Conservation (phyloP, 1,140 invertebrate species). For the Philopotamus ludificatus region DNA sequence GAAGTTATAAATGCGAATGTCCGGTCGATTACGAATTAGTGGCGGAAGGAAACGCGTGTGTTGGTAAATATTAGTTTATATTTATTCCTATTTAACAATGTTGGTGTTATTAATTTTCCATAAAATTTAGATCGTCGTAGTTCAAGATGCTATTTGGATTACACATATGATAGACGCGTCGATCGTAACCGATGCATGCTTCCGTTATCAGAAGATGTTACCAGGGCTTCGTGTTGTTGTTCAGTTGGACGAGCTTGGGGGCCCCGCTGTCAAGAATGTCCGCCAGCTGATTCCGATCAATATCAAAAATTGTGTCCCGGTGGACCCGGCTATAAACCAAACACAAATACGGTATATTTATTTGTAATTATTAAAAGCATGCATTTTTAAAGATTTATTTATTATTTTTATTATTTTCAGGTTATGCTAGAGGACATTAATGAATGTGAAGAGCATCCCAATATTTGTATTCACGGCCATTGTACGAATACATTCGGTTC, state of each 20-base stretch:
- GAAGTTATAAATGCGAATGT: conserved; percentile 80
- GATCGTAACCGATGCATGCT: conserved; percentile 51
- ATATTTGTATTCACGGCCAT: conserved; percentile 77
- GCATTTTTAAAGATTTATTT: background rate
- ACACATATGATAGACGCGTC: conserved; percentile 51
- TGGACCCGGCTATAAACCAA: conserved; percentile 80
- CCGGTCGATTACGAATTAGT: conserved; percentile 72
- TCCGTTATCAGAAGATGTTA: conserved; percentile 64
- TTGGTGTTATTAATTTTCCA: background rate
- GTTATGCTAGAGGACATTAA: conserved; percentile 80
- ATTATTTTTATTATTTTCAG: conserved; percentile 49
- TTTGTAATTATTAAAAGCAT: background rate
- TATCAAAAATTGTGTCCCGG: conserved; percentile 80
- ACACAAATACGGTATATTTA: conserved; percentile 69
- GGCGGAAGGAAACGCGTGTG: conserved; percentile 57
- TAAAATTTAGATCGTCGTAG: conserved; percentile 68
- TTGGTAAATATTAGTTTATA: conserved; percentile 45
- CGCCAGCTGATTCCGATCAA: conserved; percentile 66
- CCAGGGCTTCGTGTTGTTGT: conserved; percentile 83
- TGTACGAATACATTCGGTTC: conserved; percentile 89
- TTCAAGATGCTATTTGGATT: conserved; percentile 73
- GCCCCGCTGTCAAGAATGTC: conserved; percentile 78
- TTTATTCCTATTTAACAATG: background rate
- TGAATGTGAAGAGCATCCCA: conserved; percentile 79
- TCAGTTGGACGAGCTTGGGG: conserved; percentile 84